Conservation (phyloP, 2,113 vertebrate species). For the Eretmochelys imbricata region DNA sequence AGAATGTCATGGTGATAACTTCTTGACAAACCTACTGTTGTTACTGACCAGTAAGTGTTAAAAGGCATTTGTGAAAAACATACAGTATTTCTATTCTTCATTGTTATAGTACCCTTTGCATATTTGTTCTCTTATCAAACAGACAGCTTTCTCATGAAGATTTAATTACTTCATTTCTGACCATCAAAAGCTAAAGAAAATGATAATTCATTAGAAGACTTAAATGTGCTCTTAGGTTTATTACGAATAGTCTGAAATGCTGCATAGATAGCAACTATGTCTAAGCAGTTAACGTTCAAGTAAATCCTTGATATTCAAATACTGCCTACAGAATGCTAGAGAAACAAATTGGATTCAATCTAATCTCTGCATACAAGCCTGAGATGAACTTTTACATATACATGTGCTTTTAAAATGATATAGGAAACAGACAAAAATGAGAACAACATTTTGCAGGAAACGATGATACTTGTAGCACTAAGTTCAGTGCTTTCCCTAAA, state of each 20-base stretch:
- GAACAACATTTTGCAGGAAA: slow-evolving; percentile 15
- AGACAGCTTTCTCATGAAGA: slow-evolving; percentile 1
- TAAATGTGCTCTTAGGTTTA: neutral
- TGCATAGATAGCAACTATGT: slow-evolving; percentile 11
- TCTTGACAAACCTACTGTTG: neutral
- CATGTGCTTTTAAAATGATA: slow-evolving; percentile 2
- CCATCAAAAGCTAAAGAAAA: slow-evolving; percentile 8
- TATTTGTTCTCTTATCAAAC: slow-evolving; percentile 10
- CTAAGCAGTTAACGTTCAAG: slow-evolving; percentile 33
- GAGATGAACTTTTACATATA: slow-evolving; percentile 33
- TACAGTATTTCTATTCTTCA: neutral
- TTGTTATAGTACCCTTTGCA: neutral
- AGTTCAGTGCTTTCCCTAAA: slow-evolving; percentile 27
- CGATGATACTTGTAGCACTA: slow-evolving; percentile 21
- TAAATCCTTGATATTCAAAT: slow-evolving; percentile 57
- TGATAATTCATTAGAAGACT: neutral
- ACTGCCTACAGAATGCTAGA: neutral
- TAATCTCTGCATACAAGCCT: neutral
- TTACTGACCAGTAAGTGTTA: neutral
- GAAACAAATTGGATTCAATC: neutral
- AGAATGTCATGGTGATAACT: neutral
- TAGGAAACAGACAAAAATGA: slow-evolving; percentile 27
- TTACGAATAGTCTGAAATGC: slow-evolving; percentile 21
- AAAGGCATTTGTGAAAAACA: neutral
- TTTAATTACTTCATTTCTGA: neutral